These are phyloP conservation scores for Morus bassanus DNA, from an alignment of 2,797 vertebrate genomes.

Conservation along the genomic window DNA sequence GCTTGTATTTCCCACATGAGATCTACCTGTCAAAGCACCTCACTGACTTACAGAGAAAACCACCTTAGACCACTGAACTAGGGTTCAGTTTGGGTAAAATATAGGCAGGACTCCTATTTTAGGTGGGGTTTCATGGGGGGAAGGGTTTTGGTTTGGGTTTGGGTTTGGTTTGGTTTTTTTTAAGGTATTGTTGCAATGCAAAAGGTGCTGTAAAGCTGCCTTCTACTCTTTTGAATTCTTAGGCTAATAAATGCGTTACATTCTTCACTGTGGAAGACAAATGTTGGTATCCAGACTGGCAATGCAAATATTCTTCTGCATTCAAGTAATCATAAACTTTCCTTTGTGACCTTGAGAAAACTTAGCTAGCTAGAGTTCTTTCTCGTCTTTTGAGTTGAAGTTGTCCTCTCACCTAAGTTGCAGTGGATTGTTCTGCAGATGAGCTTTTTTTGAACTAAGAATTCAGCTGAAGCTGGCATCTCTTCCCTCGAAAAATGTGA, in stretches of 20 bases:
- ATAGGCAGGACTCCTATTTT: not conserved
- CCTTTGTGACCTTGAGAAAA: not conserved
- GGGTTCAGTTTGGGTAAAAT: not conserved
- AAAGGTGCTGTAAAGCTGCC: not conserved
- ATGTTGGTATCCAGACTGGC: not conserved
- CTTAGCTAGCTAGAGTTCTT: not conserved
- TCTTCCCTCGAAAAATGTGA: not conserved
- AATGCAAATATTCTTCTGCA: not conserved
- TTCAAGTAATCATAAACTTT: not conserved
- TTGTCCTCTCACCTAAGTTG: not conserved
- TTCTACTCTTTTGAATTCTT: not conserved
- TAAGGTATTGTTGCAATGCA: not conserved
- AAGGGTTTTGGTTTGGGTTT: not conserved
- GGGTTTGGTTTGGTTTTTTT: not conserved
- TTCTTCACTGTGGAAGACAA: not conserved
- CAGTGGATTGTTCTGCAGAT: not conserved
- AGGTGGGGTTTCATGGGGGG: fast-evolving
- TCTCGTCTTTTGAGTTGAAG: not conserved
- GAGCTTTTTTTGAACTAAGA: not conserved
- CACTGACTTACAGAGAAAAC: not conserved
- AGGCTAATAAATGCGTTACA: not conserved
- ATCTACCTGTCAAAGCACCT: not conserved
- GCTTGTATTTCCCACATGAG: not conserved
- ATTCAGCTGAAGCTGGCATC: not conserved
- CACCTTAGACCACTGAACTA: not conserved